Base-by-base conservation (phyloP, 92 coral and sea anemone genomes). In the Siderastrea radians region DNA sequence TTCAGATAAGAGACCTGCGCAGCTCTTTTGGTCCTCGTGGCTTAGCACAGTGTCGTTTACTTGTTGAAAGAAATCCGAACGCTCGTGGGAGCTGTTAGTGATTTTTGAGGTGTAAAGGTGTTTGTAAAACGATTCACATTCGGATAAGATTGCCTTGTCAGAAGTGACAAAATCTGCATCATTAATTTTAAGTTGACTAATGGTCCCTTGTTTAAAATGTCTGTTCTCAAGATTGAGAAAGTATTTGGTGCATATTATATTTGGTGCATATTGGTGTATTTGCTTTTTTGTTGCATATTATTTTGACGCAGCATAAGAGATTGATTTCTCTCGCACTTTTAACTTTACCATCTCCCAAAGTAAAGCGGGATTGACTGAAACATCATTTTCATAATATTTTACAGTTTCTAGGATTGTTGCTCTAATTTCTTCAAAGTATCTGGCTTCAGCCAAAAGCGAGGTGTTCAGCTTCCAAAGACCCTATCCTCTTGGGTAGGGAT, bases 261-360 rank as follows among this genome's bases (percentile, higher is more conserved):
- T n/a, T n/a, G n/a, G n/a, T n/a, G n/a, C n/a, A 50, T 5, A 9
- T 13, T 72, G 53, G 12, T 43, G 43, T 4, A 72, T 72, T 72
- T 13, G 65, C 16, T 45, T 13, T 38, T 50, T 76, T 74, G 38
- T 47, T 53, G n/a, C 50, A 3, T 15, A 46, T 8, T 51, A 54
- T 68, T 43, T 75, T 46, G 9, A 26, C n/a, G 82, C 69, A 47
- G 74, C 74, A 38, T 53, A 75, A 15, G 38, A 48, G 10, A 72
- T 3, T 48, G 77, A 72, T 49, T 72, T 52, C 15, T 72, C 58
- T 2, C 77, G 45, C 46, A 75, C 48, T 53, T 75, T 75, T 8
- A 75, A 60, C 19, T 75, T 75, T 5, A 75, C 17, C 91, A 87
- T 87, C 53, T 87, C 91, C 91, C 91, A 79, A 2, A 87, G 26